These are phyloP conservation scores for Urocynchramus pylzowi DNA, from an alignment of 2,113 vertebrate genomes.

Conservation along the genomic window DNA sequence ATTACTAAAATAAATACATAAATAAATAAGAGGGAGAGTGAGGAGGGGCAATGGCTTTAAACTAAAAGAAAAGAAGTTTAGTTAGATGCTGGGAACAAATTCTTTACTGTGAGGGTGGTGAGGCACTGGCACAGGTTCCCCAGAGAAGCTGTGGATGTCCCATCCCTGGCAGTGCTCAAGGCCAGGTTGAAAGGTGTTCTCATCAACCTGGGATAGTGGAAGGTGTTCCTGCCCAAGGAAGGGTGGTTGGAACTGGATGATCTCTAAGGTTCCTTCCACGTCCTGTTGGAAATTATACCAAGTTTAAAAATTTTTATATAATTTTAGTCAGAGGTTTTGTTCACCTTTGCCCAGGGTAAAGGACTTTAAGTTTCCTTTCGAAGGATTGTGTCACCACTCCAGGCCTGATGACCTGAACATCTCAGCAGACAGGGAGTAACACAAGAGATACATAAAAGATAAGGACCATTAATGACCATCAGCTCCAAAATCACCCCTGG, in stretches of 20 bases:
- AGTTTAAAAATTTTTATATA: not conserved
- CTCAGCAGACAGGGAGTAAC: not conserved
- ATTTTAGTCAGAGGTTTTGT: not conserved
- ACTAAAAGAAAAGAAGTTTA: not conserved
- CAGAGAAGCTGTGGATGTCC: not conserved
- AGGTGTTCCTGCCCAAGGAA: not conserved
- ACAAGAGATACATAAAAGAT: not conserved
- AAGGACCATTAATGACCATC: rapidly evolving
- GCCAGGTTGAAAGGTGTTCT: not conserved
- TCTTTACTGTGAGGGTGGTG: not conserved
- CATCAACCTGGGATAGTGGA: not conserved
- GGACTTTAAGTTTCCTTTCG: not conserved
- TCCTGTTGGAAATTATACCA: not conserved
- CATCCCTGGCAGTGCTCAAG: not conserved
- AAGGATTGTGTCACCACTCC: rapidly evolving
- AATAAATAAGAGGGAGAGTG: not conserved
- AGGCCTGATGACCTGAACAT: not conserved
- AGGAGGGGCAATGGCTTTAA: not conserved
- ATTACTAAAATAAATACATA: not conserved
- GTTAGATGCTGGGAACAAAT: not conserved
- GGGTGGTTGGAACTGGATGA: not conserved
- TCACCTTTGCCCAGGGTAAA: not conserved
- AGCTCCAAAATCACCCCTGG: not conserved
- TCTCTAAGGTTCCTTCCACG: not conserved
- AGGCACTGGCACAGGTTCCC: not conserved